These are phyloP conservation scores for Caranx ignobilis DNA, from an alignment of 2,113 vertebrate species.

Conservation along the genomic window DNA sequence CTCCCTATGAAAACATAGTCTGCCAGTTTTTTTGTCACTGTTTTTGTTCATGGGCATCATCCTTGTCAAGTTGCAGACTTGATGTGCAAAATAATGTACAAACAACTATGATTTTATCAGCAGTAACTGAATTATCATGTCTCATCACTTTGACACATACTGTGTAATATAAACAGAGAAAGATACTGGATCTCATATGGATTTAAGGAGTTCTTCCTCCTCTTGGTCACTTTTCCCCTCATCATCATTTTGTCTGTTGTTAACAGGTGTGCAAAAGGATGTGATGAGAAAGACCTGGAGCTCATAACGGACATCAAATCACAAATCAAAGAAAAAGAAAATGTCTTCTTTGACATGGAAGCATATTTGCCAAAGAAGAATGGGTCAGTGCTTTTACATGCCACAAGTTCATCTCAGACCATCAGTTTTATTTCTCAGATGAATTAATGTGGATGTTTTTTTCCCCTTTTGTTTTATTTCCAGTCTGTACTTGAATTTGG, in stretches of 20 bases:
- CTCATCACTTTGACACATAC: not conserved
- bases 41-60: not conserved
- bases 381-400: slow-evolving; percentile 82
- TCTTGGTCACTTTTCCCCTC: not conserved
- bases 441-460: not conserved
- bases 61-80: not conserved
- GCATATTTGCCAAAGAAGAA: slow-evolving; percentile 99
- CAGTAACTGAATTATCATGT: not conserved
- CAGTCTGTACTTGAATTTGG: slow-evolving; percentile 95
- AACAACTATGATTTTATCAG: not conserved
- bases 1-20: not conserved
- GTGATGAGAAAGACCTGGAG: slow-evolving; percentile 84
- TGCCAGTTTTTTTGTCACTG: not conserved
- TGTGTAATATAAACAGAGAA: too few relatives aligned
- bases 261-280: slow-evolving; percentile 83
- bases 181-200: not conserved
- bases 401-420: not conserved
- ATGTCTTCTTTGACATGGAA: slow-evolving; percentile 97
- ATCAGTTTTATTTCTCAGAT: not conserved
- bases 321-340: slow-evolving; percentile 93
- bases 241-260: not conserved
- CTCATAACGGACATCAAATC: slow-evolving; percentile 86
- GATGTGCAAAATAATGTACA: not conserved
- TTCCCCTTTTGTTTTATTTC: slow-evolving; percentile 47
- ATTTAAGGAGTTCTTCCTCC: not conserved